Percentiles rank a stretch among this genome's conserved stretches.
Evolutionary conservation across 2,797 vertebrate species (phyloP).

Genomic region (Amazona ochrocephala): DNA sequence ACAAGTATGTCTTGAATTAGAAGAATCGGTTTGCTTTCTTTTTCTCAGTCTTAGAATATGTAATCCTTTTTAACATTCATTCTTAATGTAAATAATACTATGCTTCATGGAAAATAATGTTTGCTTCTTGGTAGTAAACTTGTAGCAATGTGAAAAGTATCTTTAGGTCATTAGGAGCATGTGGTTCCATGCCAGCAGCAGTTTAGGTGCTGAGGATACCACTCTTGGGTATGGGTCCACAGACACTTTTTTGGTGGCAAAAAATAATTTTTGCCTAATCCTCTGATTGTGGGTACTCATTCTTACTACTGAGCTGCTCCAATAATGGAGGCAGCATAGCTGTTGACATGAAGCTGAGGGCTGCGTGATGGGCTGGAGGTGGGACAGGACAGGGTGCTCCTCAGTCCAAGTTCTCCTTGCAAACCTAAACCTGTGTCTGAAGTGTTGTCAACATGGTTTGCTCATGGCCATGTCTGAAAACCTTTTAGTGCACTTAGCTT

Average conservation of each 20-base stretch:
- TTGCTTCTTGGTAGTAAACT: background rate
- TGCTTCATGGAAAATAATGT: background rate
- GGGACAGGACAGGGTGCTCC: background rate
- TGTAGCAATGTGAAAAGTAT: background rate
- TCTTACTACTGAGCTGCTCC: background rate
- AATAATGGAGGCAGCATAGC: background rate
- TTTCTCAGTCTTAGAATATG: background rate
- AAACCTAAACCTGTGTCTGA: background rate
- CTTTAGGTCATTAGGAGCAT: background rate
- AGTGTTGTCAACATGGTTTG: background rate
- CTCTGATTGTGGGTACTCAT: background rate
- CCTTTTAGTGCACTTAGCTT: background rate
- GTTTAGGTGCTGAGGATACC: background rate
- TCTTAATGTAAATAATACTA: background rate
- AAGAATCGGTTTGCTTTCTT: background rate
- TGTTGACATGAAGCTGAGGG: accelerated
- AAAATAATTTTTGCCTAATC: background rate
- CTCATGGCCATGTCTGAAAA: background rate
- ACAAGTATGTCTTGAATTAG: background rate
- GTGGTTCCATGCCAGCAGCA: background rate
- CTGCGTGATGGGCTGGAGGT: background rate
- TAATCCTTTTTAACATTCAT: background rate
- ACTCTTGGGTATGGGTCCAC: background rate
- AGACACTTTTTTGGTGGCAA: background rate
- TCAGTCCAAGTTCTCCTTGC: background rate